Evolutionary conservation across 2,888 invertebrate species (phyloP), one percentile per base, ranked within the genome.

Genomic region (Atrina japonica): DNA sequence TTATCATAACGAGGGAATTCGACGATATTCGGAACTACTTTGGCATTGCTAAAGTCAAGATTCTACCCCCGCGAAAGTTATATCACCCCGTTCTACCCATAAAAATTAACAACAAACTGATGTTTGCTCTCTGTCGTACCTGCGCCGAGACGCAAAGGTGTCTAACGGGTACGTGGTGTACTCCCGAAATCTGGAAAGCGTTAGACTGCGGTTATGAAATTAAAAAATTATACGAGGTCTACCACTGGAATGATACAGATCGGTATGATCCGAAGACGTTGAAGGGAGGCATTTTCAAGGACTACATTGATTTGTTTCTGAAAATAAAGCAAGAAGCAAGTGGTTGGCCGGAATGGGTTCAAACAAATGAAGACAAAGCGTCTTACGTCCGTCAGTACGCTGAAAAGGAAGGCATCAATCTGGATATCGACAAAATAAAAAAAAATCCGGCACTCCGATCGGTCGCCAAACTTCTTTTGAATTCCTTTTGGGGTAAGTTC

Each of bases 21-120:
- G 21, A 18, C 3, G 52, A 40, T 49, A 25, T 78, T 9, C 30
- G 40, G 16, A 21, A 69, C 9, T 85, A 83, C n/a, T 70, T 75
- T 47, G 85, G 85, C 14, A 25, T 84, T 1, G 69, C 81, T 63
- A 70, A 82, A 21, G 77, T 81, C 49, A 70, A 30, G 53, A 59
- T 85, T 1, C 27, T 85, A 23, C 83, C 86, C 5, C 85, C 84
- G 47, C 71, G 41, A 56, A 73, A 16, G 23, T 56, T 14, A 23
- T 35, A 3, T 66, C 88, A 7, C 88, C 78, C 88, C 86, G 0
- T 86, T 89, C 0, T 66, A 89, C 88, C 89, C n/a, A 18, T 27
- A 25, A 53, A n/a, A 53, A 18, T 30, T n/a, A 53, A n/a, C 40
- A 40, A 21, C 56, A 40, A 40, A 35, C 21, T 56, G 21, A 18